Evolutionary conservation across 2,888 invertebrate genomes (phyloP), one percentile per base, ranked within the genome.

Genomic region (Phorcus lineatus): DNA sequence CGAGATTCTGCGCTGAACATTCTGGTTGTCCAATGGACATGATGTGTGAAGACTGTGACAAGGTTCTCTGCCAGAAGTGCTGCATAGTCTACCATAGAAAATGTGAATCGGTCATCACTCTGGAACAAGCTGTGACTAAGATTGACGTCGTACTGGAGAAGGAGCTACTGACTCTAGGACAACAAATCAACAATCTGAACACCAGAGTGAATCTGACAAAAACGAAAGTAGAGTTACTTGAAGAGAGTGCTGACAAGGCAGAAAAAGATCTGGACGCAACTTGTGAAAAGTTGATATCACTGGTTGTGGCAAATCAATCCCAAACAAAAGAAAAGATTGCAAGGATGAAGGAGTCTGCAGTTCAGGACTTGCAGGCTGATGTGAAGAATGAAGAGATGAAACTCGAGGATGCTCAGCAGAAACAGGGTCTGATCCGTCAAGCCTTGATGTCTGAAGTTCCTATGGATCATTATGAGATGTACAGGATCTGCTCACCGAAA

Each of bases 41-140:
- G 31, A 19, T 36, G 16, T 70, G 70, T 70, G 70, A 70, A 19
- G 70, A 70, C 70, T 70, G 70, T 36, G 70, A 70, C 13, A 36
- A 70, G 9, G 40, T 36, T 4, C 31, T 70, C 19, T 70, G 70
- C 9, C 36, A 28, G 31, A 28, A 36, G 24, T 70, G 70, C n/a
- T 70, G 70, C 70, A 70, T 70, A 22, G 24, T 70, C 17, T 19
- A 70, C 19, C 70, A 70, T 11, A 70, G 19, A 70, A 36, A 40
- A 17, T 70, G 70, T 19, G 36, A 70, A n/a, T 36, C 19, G 4
- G 40, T 70, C 16, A 16, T 70, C 11, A 31, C 70, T 17, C 16
- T 70, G 13, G 70, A 36, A 17, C 31, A 70, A 40, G 17, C 70
- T 7, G 40, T 19, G 11, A 13, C 36, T 11, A 70, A 36, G 36